Evolutionary conservation across 2,797 vertebrate genomes (phyloP).

Genomic region (Ciconia nigra): DNA sequence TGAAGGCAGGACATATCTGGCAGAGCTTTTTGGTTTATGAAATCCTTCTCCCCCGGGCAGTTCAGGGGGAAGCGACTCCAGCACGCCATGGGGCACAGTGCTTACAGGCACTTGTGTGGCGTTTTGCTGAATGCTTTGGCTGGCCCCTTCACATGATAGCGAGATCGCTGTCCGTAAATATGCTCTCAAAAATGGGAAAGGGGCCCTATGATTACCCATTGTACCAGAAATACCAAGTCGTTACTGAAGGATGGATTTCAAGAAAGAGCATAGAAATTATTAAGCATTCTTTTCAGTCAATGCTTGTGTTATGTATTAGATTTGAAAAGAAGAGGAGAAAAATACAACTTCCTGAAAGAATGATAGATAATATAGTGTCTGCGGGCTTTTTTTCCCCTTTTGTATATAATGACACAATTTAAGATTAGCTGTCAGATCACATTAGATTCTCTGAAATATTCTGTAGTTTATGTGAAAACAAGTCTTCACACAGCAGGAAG

Average conservation of each 20-base stretch:
- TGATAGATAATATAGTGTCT: neutral
- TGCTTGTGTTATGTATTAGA: neutral
- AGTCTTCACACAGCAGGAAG: neutral
- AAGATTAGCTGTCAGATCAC: conserved; percentile 55
- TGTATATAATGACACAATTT: conserved; percentile 47
- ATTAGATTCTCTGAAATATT: conserved; percentile 45
- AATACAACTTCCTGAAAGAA: neutral
- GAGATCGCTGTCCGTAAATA: neutral
- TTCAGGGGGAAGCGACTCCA: neutral
- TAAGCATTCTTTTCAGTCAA: neutral
- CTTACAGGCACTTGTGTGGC: neutral
- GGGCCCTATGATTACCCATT: neutral
- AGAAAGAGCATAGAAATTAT: neutral
- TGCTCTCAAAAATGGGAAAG: neutral
- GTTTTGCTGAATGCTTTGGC: neutral
- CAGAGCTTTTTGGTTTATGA: neutral
- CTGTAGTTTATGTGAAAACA: conserved; percentile 40
- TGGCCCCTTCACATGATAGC: neutral
- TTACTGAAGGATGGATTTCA: neutral
- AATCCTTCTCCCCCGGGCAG: neutral
- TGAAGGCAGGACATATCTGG: neutral
- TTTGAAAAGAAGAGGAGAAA: neutral
- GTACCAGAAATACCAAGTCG: neutral
- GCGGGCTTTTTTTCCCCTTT: neutral
- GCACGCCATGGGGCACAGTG: neutral